Evolutionary conservation across 1,140 invertebrate species (phyloP), one percentile per base, ranked within the genome.

Genomic region (Phocides pigmalion): DNA sequence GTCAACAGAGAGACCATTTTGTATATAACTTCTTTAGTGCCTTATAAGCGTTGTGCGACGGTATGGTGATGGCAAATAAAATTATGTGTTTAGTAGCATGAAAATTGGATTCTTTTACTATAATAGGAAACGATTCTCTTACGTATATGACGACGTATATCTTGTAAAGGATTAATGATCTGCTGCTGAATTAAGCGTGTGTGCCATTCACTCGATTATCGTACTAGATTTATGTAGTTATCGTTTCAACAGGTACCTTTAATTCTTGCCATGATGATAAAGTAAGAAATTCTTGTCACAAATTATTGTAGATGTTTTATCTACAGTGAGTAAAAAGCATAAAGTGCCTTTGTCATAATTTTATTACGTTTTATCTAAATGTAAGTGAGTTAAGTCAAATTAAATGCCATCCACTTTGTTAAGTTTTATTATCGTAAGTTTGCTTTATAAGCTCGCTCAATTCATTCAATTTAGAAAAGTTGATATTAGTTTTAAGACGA

Each of bases 361-460:
- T 50, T 82, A 86, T 87, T 77, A 79, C 73, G 71, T 84, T 82
- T 80, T 79, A 81, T 84, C 70, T 79, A 87, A 85, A 72, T 84
- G 44, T 90, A 89, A 90, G 88, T 89, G 81, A 81, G 87, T 87
- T 90, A 91, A 91, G 89, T 90, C 88, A 90, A 86, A 86, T 86
- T 86, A 85, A 88, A 90, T 90, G 88, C 88, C 88, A 91, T 91
- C 87, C 88, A 89, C 78, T 88, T 90, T 89, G 87, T 91, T 91
- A 89, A 91, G 88, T 86, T 91, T 89, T 89, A 84, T 84, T 79
- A 77, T 76, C 66, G 63, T 90, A 90, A 90, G 88, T 86, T 88
- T 75, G 84, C 79, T 85, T 75, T 85, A 74, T 87, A 89, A 88
- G 84, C 78, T 87, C 84, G 88, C 88, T 90, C 88, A 90, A 90